Base-by-base conservation (phyloP, 2,113 vertebrate genomes). In the Meles meles region DNA sequence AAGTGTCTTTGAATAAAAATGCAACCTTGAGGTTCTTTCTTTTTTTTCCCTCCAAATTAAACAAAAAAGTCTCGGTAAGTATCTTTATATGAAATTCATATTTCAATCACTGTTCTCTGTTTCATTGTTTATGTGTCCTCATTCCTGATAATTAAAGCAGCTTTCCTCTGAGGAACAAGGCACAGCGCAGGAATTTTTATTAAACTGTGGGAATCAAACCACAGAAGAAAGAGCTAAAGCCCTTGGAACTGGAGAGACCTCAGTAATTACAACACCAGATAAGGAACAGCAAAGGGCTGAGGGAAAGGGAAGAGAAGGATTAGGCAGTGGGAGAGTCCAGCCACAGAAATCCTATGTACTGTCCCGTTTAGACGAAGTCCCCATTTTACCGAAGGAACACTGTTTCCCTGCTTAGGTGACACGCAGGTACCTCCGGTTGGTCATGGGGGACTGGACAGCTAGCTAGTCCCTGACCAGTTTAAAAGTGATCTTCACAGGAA, bases 1-100 rank as follows among this genome's bases (percentile, higher is more conserved):
- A 95, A 87, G 42, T 92, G 67, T 88, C 93, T 97, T 95, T 96
- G 94, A 97, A 97, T 97, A 71, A 96, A 95, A 89, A 77, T 67
- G 89, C 96, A 94, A 74, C 94, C 96, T 97, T 97, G 93, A 97
- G 87, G 13, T 49, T 76, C 6, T 63, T 65, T 61, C n/a, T 81
- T 49, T 84, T 52, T 76, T 1, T 2, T 25, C 76, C 17, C 67
- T 93, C n/a, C 59, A 92, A 90, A 93, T 94, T 93, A 96, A 94
- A 65, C 87, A 87, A 93, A 93, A 94, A 90, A 31, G 11, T 44
- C 49, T 47, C 31, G 47, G 89, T 47, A 71, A 82, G 67, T 83
- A 52, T 71, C 77, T 95, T 90, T 29, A 42, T 49, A 42, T 72
- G 42, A 88, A 95, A 96, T 81, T 89, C 39, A 17, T 81, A 89